phyloP scores from a whole-genome alignment of 1,140 invertebrate genomes.

The Ostrea denselamellosa region DNA sequence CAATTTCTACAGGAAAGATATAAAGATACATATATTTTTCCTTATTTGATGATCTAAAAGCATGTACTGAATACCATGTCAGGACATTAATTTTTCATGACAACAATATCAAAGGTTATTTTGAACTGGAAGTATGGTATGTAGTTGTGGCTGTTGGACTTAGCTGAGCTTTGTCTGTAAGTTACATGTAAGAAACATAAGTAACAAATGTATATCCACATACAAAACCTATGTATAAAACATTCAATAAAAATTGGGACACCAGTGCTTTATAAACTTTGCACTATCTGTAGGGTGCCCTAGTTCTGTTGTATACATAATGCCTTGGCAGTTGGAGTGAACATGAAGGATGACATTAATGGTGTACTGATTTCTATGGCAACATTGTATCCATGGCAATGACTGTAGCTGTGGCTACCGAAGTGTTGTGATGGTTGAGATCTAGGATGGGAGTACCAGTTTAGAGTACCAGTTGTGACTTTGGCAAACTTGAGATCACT shows the following conservation, averaged over 20 bases:
- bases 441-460: constrained; percentile 6
- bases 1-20: neutral
- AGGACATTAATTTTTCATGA: too few species aligned
- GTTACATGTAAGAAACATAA: too few species aligned
- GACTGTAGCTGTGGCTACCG: neutral
- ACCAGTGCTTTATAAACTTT: neutral
- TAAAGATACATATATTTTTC: neutral
- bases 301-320: neutral
- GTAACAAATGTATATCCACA: too few species aligned
- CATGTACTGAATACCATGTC: too few species aligned
- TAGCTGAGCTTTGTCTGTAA: too few species aligned
- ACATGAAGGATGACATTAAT: neutral
- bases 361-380: constrained; percentile 24
- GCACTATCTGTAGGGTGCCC: neutral
- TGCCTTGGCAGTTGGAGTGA: neutral
- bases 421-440: constrained; percentile 1
- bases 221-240: neutral
- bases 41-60: too few species aligned
- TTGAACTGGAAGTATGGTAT: too few species aligned
- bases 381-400: neutral
- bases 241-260: neutral
- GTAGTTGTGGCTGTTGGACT: too few species aligned
- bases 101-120: too few species aligned
- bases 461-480: constrained; percentile 16
- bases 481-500: constrained; percentile 37